Conservation (phyloP, 1,140 invertebrate species). For the Ctenoplectra terminalis region DNA sequence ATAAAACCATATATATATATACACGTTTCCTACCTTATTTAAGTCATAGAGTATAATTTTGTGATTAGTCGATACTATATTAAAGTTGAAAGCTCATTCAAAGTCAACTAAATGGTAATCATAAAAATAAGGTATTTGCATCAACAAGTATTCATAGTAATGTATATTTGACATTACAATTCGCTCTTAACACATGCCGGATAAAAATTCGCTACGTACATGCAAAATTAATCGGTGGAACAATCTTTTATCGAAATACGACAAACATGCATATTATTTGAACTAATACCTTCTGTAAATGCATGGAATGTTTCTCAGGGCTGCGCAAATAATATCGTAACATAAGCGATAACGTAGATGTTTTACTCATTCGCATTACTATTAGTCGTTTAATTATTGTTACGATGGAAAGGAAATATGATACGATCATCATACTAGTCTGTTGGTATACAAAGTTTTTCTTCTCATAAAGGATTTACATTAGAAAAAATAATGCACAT, state of each 20-base stretch:
- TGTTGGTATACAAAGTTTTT: constrained; percentile 33
- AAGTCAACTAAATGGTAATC: constrained; percentile 61
- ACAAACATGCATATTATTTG: constrained; percentile 26
- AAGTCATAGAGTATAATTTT: constrained; percentile 53
- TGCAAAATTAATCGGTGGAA: constrained; percentile 56
- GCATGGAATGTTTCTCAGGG: constrained; percentile 56
- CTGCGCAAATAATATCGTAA: constrained; percentile 46
- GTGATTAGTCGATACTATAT: constrained; percentile 48
- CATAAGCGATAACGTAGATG: constrained; percentile 42
- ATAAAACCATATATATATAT: constrained; percentile 48
- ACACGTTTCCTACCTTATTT: constrained; percentile 55
- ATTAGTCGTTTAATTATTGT: constrained; percentile 14
- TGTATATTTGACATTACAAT: constrained; percentile 53
- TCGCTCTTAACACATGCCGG: constrained; percentile 22
- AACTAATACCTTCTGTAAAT: constrained; percentile 59
- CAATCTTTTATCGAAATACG: constrained; percentile 49
- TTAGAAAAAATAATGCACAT: constrained; percentile 25
- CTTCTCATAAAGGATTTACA: background rate
- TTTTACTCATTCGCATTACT: background rate
- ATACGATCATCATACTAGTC: constrained; percentile 1
- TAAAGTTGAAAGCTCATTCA: constrained; percentile 56
- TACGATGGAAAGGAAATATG: constrained; percentile 1
- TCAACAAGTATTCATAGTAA: constrained; percentile 56
- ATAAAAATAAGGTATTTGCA: constrained; percentile 62
- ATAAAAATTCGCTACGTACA: constrained; percentile 17